Percentiles rank a stretch among this genome's conserved stretches.
phyloP scores from a whole-genome alignment of 2,797 vertebrate genomes.

The Nannoperca australis region DNA sequence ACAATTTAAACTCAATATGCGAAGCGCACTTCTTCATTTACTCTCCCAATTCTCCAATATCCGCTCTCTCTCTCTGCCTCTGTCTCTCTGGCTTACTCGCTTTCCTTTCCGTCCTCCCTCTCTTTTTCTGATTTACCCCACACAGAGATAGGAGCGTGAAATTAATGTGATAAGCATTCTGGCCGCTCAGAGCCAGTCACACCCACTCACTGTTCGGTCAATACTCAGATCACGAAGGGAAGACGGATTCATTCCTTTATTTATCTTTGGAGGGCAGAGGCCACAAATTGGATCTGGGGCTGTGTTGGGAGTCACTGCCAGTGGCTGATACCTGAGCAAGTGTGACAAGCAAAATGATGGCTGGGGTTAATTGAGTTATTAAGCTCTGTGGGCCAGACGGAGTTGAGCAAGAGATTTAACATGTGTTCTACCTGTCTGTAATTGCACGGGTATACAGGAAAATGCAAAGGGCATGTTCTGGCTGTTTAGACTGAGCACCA shows the following conservation, averaged over 20 bases:
- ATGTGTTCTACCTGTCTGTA: conserved; percentile 50
- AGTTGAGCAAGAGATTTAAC: conserved; percentile 44
- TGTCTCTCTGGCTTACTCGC: conserved; percentile 30
- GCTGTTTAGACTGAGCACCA: background rate
- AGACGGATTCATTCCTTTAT: conserved; percentile 69
- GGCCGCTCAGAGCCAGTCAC: conserved; percentile 56
- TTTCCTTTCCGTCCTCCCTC: conserved; percentile 28
- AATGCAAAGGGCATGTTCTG: conserved; percentile 28
- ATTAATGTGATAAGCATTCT: conserved; percentile 68
- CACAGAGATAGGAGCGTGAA: conserved; percentile 60
- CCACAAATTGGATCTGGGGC: conserved; percentile 74
- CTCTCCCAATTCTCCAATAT: conserved; percentile 51
- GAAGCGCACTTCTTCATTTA: conserved; percentile 67
- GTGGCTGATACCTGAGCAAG: conserved; percentile 66
- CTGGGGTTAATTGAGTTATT: conserved; percentile 77
- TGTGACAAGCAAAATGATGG: conserved; percentile 63
- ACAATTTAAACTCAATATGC: conserved; percentile 74
- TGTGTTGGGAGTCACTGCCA: conserved; percentile 56
- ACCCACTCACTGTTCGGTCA: conserved; percentile 69
- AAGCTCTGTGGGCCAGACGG: conserved; percentile 46
- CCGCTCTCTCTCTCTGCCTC: conserved; percentile 32
- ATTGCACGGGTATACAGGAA: conserved; percentile 14
- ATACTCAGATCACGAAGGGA: conserved; percentile 63
- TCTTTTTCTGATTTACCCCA: conserved; percentile 57
- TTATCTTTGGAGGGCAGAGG: conserved; percentile 74